A percentile compares a stretch with the other conserved stretches of the same genome.
Evolutionary conservation across 2,113 vertebrate species (phyloP).

Genomic region (Myanophis thanlyinensis): DNA sequence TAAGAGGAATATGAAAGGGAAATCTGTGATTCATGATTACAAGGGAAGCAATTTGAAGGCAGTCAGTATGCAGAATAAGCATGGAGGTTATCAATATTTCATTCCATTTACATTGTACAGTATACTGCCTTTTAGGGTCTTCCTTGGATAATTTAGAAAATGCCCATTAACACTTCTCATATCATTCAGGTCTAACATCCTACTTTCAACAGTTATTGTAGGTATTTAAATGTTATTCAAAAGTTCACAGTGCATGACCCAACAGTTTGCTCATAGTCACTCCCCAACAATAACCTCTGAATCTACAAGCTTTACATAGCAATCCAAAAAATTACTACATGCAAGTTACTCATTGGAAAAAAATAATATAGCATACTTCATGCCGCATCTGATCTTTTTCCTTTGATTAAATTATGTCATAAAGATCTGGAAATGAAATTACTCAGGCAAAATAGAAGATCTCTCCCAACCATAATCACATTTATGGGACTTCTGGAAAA

Average conservation of each 20-base stretch:
- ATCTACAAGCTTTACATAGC: not conserved
- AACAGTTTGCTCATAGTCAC: not conserved
- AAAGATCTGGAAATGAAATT: not conserved
- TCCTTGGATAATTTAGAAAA: not conserved
- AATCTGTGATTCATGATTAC: not conserved
- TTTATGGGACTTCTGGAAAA: not conserved
- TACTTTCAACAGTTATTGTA: not conserved
- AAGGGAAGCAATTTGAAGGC: not conserved
- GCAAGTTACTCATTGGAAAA: too few relatives aligned
- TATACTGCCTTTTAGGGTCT: not conserved
- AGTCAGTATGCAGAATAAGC: not conserved
- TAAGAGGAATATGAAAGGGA: not conserved
- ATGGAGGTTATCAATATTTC: not conserved
- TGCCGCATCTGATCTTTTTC: slow-evolving; percentile 20
- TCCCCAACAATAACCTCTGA: not conserved
- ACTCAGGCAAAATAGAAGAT: not conserved
- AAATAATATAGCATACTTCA: slow-evolving; percentile 4
- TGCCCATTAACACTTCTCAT: not conserved
- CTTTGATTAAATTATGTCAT: slow-evolving; percentile 28
- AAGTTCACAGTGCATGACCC: not conserved
- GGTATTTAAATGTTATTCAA: not conserved
- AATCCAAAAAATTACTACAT: too few relatives aligned
- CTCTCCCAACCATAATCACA: not conserved
- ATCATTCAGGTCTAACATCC: not conserved
- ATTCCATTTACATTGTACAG: not conserved